These are phyloP conservation scores for Dynastes tityus DNA, from an alignment of 2,888 invertebrate species.

Conservation along the genomic window DNA sequence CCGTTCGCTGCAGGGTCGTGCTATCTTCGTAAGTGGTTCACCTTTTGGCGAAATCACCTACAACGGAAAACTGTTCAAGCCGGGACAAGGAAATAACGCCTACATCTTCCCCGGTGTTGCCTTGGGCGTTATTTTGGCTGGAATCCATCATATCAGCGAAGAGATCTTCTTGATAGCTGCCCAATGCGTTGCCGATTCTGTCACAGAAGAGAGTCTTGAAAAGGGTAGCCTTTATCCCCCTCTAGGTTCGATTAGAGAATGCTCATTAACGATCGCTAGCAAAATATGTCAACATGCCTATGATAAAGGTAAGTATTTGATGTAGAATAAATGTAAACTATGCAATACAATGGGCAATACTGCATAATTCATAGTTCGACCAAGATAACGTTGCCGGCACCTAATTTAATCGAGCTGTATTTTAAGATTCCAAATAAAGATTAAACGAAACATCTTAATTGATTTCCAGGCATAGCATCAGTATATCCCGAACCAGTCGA, in stretches of 20 bases:
- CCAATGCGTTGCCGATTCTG: slow-evolving; percentile 88
- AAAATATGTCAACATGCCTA: slow-evolving; percentile 93
- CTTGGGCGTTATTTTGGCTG: slow-evolving; percentile 92
- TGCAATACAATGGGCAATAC: too few species aligned
- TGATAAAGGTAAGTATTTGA: slow-evolving; percentile 79
- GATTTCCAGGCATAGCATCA: slow-evolving; percentile 81
- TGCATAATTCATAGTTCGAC: neutral
- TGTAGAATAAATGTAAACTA: neutral
- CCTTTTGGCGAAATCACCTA: slow-evolving; percentile 91
- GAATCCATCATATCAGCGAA: slow-evolving; percentile 94
- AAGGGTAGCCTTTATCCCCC: slow-evolving; percentile 96
- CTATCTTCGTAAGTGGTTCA: slow-evolving; percentile 96
- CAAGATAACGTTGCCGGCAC: too few species aligned
- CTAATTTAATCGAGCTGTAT: too few species aligned
- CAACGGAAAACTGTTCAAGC: slow-evolving; percentile 85
- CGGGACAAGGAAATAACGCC: slow-evolving; percentile 95
- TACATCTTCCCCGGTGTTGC: slow-evolving; percentile 98
- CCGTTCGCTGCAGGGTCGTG: slow-evolving; percentile 81
- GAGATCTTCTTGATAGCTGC: slow-evolving; percentile 95
- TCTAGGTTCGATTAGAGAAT: slow-evolving; percentile 85
- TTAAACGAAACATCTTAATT: slow-evolving; percentile 21
- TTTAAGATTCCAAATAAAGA: neutral
- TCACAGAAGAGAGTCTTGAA: slow-evolving; percentile 85
- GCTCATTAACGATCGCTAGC: slow-evolving; percentile 92
- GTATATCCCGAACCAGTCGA: slow-evolving; percentile 90